Conservation (phyloP, 1,140 invertebrate species). For the Babylonia areolata region DNA sequence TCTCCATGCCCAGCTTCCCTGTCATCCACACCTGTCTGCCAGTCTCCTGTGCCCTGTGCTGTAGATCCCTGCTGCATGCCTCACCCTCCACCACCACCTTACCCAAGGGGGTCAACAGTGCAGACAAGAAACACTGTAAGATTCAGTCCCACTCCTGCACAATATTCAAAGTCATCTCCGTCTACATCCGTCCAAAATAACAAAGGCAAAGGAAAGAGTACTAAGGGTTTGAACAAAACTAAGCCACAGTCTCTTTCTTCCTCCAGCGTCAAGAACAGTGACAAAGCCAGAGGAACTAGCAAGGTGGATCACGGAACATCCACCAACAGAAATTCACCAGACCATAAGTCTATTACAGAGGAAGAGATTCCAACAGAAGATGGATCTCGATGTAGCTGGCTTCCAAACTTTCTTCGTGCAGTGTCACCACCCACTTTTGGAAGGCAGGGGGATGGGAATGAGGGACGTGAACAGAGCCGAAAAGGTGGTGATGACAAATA, state of each 20-base stretch:
- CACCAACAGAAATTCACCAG: no score
- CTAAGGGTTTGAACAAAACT: not conserved
- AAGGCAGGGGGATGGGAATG: not conserved
- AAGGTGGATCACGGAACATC: not conserved
- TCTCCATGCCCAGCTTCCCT: not conserved
- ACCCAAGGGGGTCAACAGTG: not conserved
- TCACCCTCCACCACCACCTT: not conserved
- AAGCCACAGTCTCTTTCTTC: not conserved
- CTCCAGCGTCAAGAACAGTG: not conserved
- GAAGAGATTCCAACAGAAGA: not conserved
- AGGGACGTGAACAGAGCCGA: not conserved
- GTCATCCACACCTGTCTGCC: not conserved
- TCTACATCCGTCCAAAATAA: not conserved
- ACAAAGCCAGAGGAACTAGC: not conserved
- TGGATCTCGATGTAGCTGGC: not conserved
- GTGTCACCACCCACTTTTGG: not conserved
- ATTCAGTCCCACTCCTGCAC: not conserved
- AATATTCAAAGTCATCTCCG: not conserved
- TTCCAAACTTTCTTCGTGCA: not conserved
- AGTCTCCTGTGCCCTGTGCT: not conserved
- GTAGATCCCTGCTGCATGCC: not conserved
- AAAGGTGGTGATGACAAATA: not conserved
- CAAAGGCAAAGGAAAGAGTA: not conserved
- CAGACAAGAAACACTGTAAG: not conserved
- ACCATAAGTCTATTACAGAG: not conserved